Percentiles rank a stretch among this genome's conserved stretches.
These are phyloP conservation scores for Chunga burmeisteri DNA, from an alignment of 2,113 vertebrate genomes.

Conservation along the genomic window DNA sequence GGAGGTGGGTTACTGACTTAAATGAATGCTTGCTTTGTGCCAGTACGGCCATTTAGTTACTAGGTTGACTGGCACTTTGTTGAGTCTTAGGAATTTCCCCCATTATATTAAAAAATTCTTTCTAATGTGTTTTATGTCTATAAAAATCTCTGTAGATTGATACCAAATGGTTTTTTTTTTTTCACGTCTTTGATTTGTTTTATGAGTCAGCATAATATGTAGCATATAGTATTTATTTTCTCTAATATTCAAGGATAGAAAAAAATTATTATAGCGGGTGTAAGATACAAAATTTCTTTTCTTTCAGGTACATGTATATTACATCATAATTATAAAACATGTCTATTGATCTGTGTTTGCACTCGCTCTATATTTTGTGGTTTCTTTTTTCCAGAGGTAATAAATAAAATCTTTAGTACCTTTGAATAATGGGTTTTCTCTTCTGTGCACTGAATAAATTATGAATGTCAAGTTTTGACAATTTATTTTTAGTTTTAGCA, in stretches of 20 bases:
- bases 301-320: not conserved
- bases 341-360: not conserved
- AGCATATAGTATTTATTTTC: not conserved
- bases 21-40: not conserved
- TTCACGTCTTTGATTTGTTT: not conserved
- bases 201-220: not conserved
- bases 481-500: not conserved
- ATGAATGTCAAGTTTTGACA: not conserved
- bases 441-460: not conserved
- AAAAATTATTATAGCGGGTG: not conserved
- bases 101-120: not conserved
- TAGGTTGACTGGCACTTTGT: not conserved
- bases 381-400: not conserved
- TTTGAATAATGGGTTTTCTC: not conserved
- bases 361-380: not conserved
- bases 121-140: not conserved
- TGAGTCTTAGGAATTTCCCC: not conserved
- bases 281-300: not conserved
- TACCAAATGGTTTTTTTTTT: not conserved
- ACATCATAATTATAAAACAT: not conserved
- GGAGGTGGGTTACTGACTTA: not conserved
- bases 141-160: not conserved
- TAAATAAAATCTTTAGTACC: not conserved
- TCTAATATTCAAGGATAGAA: not conserved
- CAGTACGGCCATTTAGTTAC: not conserved